Percentiles rank a stretch among this genome's conserved stretches.
These are phyloP conservation scores for Taeniopygia guttata DNA, from an alignment of 2,797 vertebrate genomes.

Conservation along the genomic window DNA sequence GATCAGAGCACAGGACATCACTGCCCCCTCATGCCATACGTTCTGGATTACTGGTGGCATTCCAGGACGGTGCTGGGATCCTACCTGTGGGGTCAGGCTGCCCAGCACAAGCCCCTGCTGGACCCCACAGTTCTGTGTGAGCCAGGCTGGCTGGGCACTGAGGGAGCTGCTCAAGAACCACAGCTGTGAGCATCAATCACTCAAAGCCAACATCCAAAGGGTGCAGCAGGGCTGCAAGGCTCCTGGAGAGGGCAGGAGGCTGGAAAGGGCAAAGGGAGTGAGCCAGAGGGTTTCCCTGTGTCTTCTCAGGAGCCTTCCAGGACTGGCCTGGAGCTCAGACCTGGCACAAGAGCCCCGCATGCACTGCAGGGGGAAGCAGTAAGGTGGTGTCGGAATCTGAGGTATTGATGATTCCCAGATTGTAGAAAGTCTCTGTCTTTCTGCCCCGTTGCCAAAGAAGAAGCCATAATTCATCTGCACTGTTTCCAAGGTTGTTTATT, in stretches of 20 bases:
- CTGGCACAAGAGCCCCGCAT: background rate
- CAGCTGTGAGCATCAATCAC: fast-evolving
- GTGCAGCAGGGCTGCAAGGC: background rate
- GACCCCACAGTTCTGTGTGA: background rate
- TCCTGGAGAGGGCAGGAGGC: background rate
- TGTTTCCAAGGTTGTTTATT: too few species aligned
- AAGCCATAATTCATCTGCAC: too few species aligned
- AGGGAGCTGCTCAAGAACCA: background rate
- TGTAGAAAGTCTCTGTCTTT: too few species aligned
- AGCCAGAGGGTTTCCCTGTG: background rate
- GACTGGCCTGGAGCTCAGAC: background rate
- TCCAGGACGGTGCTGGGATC: background rate
- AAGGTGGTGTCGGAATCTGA: too few species aligned
- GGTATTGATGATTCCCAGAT: too few species aligned
- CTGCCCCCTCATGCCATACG: fast-evolving
- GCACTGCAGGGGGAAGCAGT: background rate
- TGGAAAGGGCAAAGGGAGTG: fast-evolving
- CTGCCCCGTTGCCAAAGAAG: too few species aligned
- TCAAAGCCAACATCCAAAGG: background rate
- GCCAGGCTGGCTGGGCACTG: background rate
- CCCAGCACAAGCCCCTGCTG: background rate
- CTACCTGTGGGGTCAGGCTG: background rate
- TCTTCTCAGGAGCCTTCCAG: background rate
- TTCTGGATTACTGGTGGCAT: background rate
- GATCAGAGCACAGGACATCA: background rate